Evolutionary conservation across 2,888 invertebrate genomes (phyloP).

Genomic region (Argynnis bischoffii): DNA sequence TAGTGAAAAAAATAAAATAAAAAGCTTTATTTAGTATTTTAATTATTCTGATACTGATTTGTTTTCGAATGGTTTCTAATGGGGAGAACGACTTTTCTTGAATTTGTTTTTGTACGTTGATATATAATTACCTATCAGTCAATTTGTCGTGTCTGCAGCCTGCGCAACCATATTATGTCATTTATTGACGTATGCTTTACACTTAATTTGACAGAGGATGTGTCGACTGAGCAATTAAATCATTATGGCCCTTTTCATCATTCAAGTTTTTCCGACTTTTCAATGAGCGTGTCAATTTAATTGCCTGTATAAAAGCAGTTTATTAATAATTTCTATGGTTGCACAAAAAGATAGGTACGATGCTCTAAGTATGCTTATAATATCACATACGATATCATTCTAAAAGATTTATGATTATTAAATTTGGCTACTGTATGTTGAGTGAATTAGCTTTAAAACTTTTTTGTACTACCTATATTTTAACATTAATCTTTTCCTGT

Average conservation of each 20-base stretch:
- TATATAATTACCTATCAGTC: neutral
- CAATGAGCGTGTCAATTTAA: conserved; percentile 18
- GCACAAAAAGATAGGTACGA: neutral
- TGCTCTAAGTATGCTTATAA: no score
- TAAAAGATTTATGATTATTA: no score
- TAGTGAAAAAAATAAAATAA: neutral
- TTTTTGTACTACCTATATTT: no score
- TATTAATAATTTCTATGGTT: neutral
- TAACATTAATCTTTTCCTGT: no score
- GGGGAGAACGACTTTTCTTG: no score
- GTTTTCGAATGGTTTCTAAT: no score
- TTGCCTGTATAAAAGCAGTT: neutral
- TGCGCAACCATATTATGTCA: conserved; percentile 32
- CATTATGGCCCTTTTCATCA: conserved; percentile 17
- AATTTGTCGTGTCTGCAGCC: conserved; percentile 22
- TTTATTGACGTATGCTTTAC: conserved; percentile 49
- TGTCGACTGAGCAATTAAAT: conserved; percentile 34
- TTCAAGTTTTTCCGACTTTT: conserved; percentile 19
- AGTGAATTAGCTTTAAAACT: no score
- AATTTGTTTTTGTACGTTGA: neutral
- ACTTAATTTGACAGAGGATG: conserved; percentile 47
- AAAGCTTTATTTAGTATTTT: neutral
- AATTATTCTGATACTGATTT: neutral
- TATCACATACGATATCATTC: no score
- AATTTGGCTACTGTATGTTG: no score